phyloP scores from a whole-genome alignment of 2,888 invertebrate species.

The Eumerus sabulonum region DNA sequence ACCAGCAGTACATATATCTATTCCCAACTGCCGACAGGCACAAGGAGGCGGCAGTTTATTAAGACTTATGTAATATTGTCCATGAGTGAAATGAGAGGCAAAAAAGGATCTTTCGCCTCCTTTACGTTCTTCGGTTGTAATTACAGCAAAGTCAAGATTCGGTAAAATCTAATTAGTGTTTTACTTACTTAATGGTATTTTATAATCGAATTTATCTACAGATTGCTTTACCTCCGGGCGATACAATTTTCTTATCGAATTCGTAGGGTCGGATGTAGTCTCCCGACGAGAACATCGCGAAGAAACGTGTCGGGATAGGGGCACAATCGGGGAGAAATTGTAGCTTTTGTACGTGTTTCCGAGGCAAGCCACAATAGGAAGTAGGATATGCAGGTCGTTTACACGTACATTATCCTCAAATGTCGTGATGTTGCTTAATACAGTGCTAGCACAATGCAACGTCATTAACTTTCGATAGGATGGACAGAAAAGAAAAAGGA shows the following conservation, averaged over 20 bases:
- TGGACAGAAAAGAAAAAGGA: no score
- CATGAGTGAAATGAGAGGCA: not conserved
- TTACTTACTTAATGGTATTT: slow-evolving; percentile 38
- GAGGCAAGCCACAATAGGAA: not conserved
- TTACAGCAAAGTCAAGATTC: slow-evolving; percentile 22
- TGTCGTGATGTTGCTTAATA: no score
- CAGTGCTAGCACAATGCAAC: no score
- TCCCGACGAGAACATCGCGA: not conserved
- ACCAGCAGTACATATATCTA: not conserved
- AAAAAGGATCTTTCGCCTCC: not conserved
- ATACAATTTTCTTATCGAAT: slow-evolving; percentile 14
- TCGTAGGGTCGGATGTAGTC: not conserved
- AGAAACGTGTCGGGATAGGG: not conserved
- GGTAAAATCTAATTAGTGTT: slow-evolving; percentile 22
- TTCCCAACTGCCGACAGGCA: not conserved
- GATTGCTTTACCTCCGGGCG: slow-evolving; percentile 20
- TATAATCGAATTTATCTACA: slow-evolving; percentile 42
- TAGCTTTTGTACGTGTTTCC: slow-evolving; percentile 8
- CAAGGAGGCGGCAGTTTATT: slow-evolving; percentile 16
- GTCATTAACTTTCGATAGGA: no score
- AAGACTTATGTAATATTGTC: slow-evolving; percentile 30
- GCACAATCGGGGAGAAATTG: not conserved
- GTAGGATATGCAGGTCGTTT: not conserved
- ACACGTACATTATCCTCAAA: no score
- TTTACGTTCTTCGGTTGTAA: slow-evolving; percentile 10